Base-by-base conservation (phyloP, 2,797 vertebrate species). In the Heteromormyrus szaboi region DNA sequence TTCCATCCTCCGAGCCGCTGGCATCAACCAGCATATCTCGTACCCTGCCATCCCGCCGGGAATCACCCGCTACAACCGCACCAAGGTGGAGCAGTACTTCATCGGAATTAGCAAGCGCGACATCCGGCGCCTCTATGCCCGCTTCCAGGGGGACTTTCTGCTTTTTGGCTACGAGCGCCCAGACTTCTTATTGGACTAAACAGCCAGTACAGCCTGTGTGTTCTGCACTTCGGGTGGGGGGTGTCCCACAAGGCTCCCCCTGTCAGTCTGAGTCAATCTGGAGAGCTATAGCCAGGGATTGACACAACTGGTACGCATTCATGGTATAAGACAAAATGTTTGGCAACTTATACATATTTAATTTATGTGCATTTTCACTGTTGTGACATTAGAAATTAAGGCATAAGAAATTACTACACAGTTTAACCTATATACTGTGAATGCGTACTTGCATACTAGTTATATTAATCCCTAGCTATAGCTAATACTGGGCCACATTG, bases 41-140 rank as follows among this genome's bases (percentile, higher is more conserved):
- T 99, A 99, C 93, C 99, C 99, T 0, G 94, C 95, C n/a, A 99
- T 99, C 72, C 99, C 98, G 0, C 97, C 96, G 0, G 98, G 99
- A 87, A 99, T 99, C 92, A 99, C 98, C 0, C 92, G 90, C 88
- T 99, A 99, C 93, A 99, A 99, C 95, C 96, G 92, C 91, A 97
- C 97, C 92, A 99, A 99, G 95, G 97, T 99, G 91, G 96, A 98
- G 91, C 93, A 53, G 1, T 99, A 99, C 94, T 99, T 99, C 93
- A 96, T 97, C 2, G 97, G 97, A 89, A 95, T 99, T 93, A 96
- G 97, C 94, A 97, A 97, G 90, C 95, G 97, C 33, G 98, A 99
- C 92, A 94, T 98, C 91, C 95, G 94, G 4, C 97, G 97, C 14
- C 97, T 99, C 0, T 98, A 97, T 0, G 94, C 96, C 0, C 95